phyloP scores from a whole-genome alignment of 2,888 invertebrate genomes.

The Lasioglossum leucozonium region DNA sequence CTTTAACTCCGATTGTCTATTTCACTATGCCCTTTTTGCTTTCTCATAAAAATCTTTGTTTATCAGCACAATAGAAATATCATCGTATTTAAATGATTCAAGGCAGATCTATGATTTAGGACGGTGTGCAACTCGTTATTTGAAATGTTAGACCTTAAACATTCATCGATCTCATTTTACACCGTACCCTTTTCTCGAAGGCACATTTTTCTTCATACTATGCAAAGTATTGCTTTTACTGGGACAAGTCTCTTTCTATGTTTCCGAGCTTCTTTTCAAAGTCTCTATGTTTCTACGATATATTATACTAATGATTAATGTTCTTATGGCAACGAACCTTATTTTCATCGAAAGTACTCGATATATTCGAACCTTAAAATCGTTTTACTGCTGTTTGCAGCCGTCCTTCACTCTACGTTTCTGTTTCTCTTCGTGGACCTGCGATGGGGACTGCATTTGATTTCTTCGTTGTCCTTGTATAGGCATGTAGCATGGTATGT shows the following conservation, averaged over 20 bases:
- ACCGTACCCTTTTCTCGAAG: slow-evolving; percentile 60
- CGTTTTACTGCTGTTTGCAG: slow-evolving; percentile 87
- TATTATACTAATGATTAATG: slow-evolving; percentile 29
- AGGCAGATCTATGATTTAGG: slow-evolving; percentile 58
- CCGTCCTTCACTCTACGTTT: slow-evolving; percentile 87
- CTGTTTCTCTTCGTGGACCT: slow-evolving; percentile 87
- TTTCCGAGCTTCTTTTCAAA: not conserved
- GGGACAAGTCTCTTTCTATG: not conserved
- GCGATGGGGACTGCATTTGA: slow-evolving; percentile 84
- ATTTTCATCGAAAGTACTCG: slow-evolving; percentile 27
- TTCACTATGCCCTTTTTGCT: slow-evolving; percentile 25
- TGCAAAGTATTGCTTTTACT: slow-evolving; percentile 26
- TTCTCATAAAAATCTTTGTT: slow-evolving; percentile 31
- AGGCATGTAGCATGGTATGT: slow-evolving; percentile 90
- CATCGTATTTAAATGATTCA: slow-evolving; percentile 33
- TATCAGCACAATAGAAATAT: slow-evolving; percentile 23
- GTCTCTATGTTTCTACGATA: slow-evolving; percentile 18
- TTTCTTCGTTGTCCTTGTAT: slow-evolving; percentile 90
- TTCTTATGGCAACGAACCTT: slow-evolving; percentile 46
- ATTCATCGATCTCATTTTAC: slow-evolving; percentile 24
- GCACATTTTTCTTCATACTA: slow-evolving; percentile 59
- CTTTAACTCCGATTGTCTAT: slow-evolving; percentile 59
- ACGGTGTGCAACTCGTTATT: slow-evolving; percentile 59
- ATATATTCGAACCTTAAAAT: not conserved
- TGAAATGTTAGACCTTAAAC: not conserved